Base-by-base conservation (phyloP, 2,797 vertebrate genomes). In the Notamacropus eugenii region DNA sequence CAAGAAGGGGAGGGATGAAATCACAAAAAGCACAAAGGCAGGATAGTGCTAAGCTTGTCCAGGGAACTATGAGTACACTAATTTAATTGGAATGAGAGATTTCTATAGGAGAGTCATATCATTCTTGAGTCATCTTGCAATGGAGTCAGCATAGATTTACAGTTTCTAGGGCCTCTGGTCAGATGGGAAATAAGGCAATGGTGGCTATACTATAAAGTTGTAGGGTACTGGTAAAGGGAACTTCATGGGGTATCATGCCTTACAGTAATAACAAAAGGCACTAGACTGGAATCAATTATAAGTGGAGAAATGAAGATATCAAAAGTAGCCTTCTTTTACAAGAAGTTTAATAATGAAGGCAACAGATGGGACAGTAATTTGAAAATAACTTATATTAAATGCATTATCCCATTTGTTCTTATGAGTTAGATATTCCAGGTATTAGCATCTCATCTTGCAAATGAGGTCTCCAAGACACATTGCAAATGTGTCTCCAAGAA, bases 21-120 rank as follows among this genome's bases (percentile, higher is more conserved):
- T 92, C 93, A 94, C 6, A 91, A 97, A 96, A 93, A 95, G 58
- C n/a, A 91, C 4, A 91, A 95, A 96, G 34, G 93, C 91, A 95
- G 50, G 67, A 96, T 95, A 90, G 91, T 2, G 55, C 67, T 6
- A 92, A 96, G 82, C 87, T 40, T 57, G 74, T 67, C 34, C 62
- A 74, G n/a, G 67, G n/a, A n/a, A 74, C 16, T 40, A 74, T 74
- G 16, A 40, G 34, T 22, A 74, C 6, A 6, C 34, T 19, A 40
- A 14, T 67, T 67, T 67, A 40, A 40, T 40, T 40, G n/a, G 74
- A 82, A 22, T 82, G 40, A 82, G 9, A 46, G 74, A 82, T 82
- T 27, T 0, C 74, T 82, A n/a, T 46, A 82, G 74, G 40, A 27
- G 40, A 27, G 40, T 46, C 74, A 82, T 27, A 27, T 27, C 46